Evolutionary conservation across 2,113 vertebrate species (phyloP), one percentile per base, ranked within the genome.

Genomic region (Mirounga angustirostris): DNA sequence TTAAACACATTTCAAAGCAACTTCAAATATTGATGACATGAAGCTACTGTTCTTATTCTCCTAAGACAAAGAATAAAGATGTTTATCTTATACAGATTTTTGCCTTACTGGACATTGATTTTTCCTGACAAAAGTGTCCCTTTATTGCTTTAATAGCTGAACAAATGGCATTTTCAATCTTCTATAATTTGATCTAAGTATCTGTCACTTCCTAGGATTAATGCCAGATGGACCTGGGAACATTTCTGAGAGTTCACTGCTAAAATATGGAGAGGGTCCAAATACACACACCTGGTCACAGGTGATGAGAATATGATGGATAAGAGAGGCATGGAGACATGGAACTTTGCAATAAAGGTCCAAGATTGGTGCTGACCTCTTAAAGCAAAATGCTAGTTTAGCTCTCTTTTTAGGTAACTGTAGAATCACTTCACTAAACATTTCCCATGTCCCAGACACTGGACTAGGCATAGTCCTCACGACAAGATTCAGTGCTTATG

Each of bases 81-180:
- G 3, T 88, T 61, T 65, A 43, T 95, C 9, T 97, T 79, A 94
- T 5, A 94, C 26, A 96, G 71, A 91, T 74, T 79, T 94, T 86
- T 94, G 11, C 5, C 3, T 50, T 76, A n/a, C 50, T 92, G n/a
- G 79, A 50, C 58, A 71, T 94, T 46, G 74, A 91, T 78, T 95
- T 92, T 65, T 61, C 52, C 89, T 93, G 12, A 89, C 24, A 91
- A 81, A 52, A 83, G 0, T 71, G 1, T 83, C 7, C 13, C 97
- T 98, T 90, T 69, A 59, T 54, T 84, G 86, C 46, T 95, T 95
- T 82, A 96, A 36, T 71, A 97, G 94, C 54, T 40, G 26, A 98
- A 97, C 85, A 98, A 98, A 83, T 95, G 95, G 7, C 28, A 40
- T 69, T 84, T 30, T 96, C 76, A 85, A 93, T 94, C 65, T 79